Percentiles rank a stretch among this genome's conserved stretches.
These are phyloP conservation scores for Galago senegalensis DNA, from an alignment of 2,797 vertebrate genomes.

Conservation along the genomic window DNA sequence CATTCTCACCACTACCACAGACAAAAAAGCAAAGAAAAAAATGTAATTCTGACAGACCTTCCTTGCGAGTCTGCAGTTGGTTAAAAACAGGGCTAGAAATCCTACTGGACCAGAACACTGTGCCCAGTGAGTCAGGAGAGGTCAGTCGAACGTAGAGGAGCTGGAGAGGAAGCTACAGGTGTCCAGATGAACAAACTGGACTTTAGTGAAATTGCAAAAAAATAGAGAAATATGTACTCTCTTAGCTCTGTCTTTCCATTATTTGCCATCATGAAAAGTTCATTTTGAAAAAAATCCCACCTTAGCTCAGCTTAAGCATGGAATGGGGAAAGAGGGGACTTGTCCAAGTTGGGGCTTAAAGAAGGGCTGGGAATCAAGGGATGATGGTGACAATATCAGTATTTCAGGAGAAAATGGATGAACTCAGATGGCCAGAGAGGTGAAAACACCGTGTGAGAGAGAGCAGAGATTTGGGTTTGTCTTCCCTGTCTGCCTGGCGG, in stretches of 20 bases:
- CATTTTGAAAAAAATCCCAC: neutral
- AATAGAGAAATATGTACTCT: neutral
- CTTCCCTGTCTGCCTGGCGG: neutral
- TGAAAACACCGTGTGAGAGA: neutral
- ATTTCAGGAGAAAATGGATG: neutral
- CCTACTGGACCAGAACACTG: neutral
- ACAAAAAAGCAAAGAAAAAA: neutral
- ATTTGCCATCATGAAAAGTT: neutral
- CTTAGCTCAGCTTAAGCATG: neutral
- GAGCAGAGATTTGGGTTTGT: fast-evolving
- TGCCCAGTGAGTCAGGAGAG: neutral
- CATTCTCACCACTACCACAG: neutral
- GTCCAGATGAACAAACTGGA: neutral
- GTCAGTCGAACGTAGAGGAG: neutral
- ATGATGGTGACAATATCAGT: fast-evolving
- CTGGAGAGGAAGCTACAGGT: neutral
- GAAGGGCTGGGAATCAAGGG: neutral
- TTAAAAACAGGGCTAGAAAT: neutral
- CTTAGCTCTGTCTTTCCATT: neutral
- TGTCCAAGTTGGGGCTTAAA: neutral
- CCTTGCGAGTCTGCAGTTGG: neutral
- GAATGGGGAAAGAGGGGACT: neutral
- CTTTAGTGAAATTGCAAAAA: neutral
- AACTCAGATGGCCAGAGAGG: neutral
- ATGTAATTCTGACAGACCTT: neutral